phyloP scores from a whole-genome alignment of 2,888 invertebrate genomes.

The Emmelina monodactyla region DNA sequence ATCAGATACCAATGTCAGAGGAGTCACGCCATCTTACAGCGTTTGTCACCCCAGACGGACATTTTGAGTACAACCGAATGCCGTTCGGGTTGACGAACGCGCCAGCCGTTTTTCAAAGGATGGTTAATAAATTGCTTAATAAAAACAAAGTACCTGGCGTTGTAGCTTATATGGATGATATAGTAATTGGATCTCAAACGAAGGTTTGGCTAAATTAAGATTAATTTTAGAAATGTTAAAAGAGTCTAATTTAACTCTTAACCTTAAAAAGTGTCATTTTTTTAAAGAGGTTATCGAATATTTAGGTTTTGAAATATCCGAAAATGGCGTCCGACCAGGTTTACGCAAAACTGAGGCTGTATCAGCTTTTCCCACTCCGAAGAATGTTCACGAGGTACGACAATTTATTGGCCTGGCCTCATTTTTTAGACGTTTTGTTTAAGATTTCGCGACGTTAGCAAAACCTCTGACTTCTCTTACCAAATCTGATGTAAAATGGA shows the following conservation, averaged over 20 bases:
- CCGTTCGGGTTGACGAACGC: too few relatives aligned
- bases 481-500: neutral
- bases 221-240: neutral
- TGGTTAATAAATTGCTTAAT: too few relatives aligned
- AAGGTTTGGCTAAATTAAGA: conserved; percentile 4
- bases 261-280: conserved; percentile 9
- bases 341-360: neutral
- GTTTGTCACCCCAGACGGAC: too few relatives aligned
- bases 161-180: conserved; percentile 11
- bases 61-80: too few relatives aligned
- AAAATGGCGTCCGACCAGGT: neutral
- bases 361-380: neutral
- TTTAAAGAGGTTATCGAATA: conserved; percentile 2
- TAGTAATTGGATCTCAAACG: conserved; percentile 8
- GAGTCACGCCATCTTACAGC: conserved; percentile 4
- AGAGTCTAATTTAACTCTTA: conserved; percentile 8
- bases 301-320: conserved; percentile 1
- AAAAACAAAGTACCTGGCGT: conserved; percentile 6
- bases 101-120: too few relatives aligned
- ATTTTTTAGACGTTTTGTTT: conserved; percentile 3
- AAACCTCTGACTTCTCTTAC: conserved; percentile 2
- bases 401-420: conserved; percentile 5
- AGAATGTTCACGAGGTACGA: conserved; percentile 2
- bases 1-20: conserved; percentile 4
- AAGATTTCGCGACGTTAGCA: neutral